Conservation (phyloP, 2,113 vertebrate genomes). For the Morone chrysops region DNA sequence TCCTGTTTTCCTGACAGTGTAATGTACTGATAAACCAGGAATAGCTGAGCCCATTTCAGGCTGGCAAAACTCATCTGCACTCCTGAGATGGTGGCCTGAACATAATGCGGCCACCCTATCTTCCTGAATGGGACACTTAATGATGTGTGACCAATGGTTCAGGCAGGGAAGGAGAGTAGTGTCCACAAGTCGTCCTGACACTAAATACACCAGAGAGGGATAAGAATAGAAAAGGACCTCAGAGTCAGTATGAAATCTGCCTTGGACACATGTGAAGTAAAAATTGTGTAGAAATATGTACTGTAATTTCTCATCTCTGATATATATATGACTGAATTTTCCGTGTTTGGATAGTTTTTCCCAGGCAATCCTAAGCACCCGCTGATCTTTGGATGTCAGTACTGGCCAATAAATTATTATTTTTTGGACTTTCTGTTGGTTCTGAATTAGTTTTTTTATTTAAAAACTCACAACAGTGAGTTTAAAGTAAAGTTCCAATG, state of each 20-base stretch:
- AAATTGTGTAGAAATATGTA: too few species aligned
- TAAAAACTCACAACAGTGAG: too few species aligned
- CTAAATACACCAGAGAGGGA: constrained; percentile 28
- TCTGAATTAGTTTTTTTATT: too few species aligned
- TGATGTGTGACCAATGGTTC: constrained; percentile 38
- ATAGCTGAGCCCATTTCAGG: constrained; percentile 30
- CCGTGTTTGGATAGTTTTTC: too few species aligned
- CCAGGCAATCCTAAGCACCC: too few species aligned
- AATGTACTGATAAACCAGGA: background rate
- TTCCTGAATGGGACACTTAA: constrained; percentile 28
- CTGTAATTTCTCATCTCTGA: too few species aligned
- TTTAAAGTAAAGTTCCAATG: too few species aligned
- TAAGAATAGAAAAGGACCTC: constrained; percentile 28
- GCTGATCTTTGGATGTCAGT: too few species aligned
- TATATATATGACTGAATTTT: too few species aligned
- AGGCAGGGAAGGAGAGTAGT: constrained; percentile 13
- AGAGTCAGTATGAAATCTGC: background rate
- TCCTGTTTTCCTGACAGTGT: background rate
- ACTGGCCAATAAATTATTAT: too few species aligned
- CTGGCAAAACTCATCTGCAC: background rate
- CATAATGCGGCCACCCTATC: background rate
- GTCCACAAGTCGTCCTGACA: constrained; percentile 11
- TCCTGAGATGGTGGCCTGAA: constrained; percentile 4
- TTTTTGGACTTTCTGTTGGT: too few species aligned
- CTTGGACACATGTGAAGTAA: too few species aligned